Conservation (phyloP, 2,797 vertebrate species). For the Halcyon smyrnensis region DNA sequence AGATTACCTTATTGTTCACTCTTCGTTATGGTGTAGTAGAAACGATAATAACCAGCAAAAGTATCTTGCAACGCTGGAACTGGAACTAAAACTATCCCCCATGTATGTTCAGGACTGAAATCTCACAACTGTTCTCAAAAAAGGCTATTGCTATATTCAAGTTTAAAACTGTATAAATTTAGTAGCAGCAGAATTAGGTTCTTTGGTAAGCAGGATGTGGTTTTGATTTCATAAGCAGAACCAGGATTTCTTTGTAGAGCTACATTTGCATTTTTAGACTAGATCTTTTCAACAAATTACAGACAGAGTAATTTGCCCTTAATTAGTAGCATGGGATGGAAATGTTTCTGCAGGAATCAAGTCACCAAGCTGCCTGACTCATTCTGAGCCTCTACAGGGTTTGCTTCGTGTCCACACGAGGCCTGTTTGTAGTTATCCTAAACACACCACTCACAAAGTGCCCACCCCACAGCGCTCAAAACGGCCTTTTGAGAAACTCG, state of each 20-base stretch:
- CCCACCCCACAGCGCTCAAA: background rate
- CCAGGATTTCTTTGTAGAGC: background rate
- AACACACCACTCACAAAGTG: too few species aligned
- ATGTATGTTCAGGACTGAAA: background rate
- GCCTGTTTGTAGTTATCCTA: background rate
- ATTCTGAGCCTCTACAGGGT: background rate
- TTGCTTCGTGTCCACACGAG: background rate
- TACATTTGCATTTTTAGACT: background rate
- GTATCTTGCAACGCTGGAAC: background rate
- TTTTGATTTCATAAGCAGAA: background rate
- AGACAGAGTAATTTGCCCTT: background rate
- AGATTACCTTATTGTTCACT: background rate
- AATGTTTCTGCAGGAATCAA: background rate
- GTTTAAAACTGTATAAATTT: background rate
- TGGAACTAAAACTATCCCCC: background rate
- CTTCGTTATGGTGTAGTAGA: fast-evolving
- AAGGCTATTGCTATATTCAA: background rate
- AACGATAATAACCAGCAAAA: background rate
- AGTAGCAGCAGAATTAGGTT: background rate
- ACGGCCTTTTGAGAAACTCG: fast-evolving
- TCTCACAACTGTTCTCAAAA: background rate
- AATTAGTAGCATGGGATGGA: background rate
- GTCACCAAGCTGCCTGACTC: background rate
- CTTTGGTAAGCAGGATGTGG: background rate
- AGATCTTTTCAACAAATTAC: background rate